Base-by-base conservation (phyloP, 2,113 vertebrate genomes). In the Amia ocellicauda region DNA sequence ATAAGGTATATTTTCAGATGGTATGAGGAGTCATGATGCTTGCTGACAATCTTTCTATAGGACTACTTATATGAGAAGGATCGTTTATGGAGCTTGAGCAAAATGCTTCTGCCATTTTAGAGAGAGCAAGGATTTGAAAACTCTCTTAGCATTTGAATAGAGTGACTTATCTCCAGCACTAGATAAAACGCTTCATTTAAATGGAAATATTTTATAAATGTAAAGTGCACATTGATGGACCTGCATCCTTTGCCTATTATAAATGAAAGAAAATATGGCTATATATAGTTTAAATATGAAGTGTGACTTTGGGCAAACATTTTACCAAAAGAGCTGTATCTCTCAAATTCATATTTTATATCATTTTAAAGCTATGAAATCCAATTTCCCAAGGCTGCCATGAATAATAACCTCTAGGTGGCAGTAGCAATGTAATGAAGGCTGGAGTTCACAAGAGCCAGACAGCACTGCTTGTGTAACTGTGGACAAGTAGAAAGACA, bases 121-220 rank as follows among this genome's bases (percentile, higher is more conserved):
- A 36, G 40, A 23, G 16, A 47, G 58, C 10, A 24, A 41, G 31
- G 49, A 22, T 42, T 41, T 63, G 29, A 63, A 63, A 55, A 54
- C 31, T 54, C 50, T 53, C 11, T 63, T 49, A 53, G 20, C n/a
- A 40, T 40, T 53, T 52, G 28, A 63, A 60, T 47, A 14, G 22
- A 17, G 11, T 3, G 22, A 47, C 58, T 60, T 60, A 60, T 43
- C 40, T 13, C 36, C 58, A 31, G 28, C 51, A 24, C 20, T 22
- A 40, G 60, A 62, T 51, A 31, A 51, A 62, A 26, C 22, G 28
- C 24, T 62, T 62, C 3, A 51, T 62, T 62, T 62, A 36, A 53
- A 53, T 54, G 29, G 61, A 63, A 53, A 41, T 53, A 53, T 24
- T 40, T 20, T 2, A 42, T n/a, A 45, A 50, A 50, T 27, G 41